These are phyloP conservation scores for Pao palembangensis DNA, from an alignment of 2,113 vertebrate genomes.

Conservation along the genomic window DNA sequence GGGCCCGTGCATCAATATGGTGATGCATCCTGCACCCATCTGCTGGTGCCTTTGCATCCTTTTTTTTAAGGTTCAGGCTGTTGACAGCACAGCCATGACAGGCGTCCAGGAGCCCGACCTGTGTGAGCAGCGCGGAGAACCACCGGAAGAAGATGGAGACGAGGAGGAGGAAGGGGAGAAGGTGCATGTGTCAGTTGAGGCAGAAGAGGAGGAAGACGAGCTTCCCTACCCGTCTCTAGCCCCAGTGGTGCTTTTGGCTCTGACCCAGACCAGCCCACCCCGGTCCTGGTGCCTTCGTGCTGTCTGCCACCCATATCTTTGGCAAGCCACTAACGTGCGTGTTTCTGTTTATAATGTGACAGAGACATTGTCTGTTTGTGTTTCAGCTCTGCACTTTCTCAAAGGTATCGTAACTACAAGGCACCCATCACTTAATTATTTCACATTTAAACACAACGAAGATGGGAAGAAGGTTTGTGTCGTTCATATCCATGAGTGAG, in stretches of 20 bases:
- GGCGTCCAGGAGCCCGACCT: slow-evolving; percentile 80
- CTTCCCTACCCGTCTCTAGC: slow-evolving; percentile 89
- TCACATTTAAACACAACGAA: slow-evolving; percentile 53
- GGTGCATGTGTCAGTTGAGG: slow-evolving; percentile 33
- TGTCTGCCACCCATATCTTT: slow-evolving; percentile 99
- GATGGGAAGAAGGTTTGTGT: slow-evolving; percentile 26
- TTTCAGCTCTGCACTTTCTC: slow-evolving; percentile 56
- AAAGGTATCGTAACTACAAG: slow-evolving; percentile 32
- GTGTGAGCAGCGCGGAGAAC: slow-evolving; percentile 73
- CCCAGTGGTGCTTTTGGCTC: slow-evolving; percentile 91
- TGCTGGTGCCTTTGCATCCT: slow-evolving; percentile 14
- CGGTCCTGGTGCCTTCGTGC: slow-evolving; percentile 95
- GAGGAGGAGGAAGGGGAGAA: slow-evolving; percentile 49
- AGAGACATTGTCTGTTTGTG: slow-evolving; percentile 46
- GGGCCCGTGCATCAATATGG: slow-evolving; percentile 5
- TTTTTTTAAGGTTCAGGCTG: slow-evolving; percentile 74
- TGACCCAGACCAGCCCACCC: slow-evolving; percentile 90
- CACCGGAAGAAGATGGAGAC: slow-evolving; percentile 53
- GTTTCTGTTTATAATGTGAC: slow-evolving; percentile 3
- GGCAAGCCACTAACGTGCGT: slow-evolving; percentile 7
- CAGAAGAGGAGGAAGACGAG: slow-evolving; percentile 71
- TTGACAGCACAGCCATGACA: slow-evolving; percentile 81
- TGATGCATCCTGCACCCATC: slow-evolving; percentile 14
- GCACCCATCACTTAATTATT: slow-evolving; percentile 30
- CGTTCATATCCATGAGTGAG: background rate